Evolutionary conservation across 2,888 invertebrate species (phyloP), one percentile per base, ranked within the genome.

Genomic region (Drosophila quasianomalipes): DNA sequence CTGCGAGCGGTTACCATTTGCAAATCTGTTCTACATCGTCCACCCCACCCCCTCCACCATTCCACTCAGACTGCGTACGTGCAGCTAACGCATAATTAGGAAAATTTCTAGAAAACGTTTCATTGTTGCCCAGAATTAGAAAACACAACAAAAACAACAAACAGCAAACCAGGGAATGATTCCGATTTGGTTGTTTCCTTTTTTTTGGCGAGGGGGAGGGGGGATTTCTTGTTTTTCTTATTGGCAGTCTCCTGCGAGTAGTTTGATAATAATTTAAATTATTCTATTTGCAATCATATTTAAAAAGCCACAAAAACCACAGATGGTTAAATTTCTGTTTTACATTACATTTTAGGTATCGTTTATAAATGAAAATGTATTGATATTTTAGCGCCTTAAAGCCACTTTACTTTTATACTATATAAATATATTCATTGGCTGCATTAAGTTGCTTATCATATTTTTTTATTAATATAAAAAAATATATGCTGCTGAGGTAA

Each of bases 11-110:
- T 30, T 49, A 67, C 49, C 52, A 79, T 68, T 79, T 79, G 63
- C 59, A 79, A 79, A 79, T 81, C 61, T 54, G 53, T 68, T 69
- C 30, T 26, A 58, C 53, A 26, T 31, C n/a, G 19, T 6, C 6
- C 37, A 16, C 33, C n/a, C 4, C 10, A 6, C 58, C 19, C 28
- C 41, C 55, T 14, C 28, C 28, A 3, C 28, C 31, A 26, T 53
- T 53, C 35, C 59, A 30, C 16, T 44, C 71, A 33, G 39, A 28
- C 16, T 68, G 77, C 60, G 85, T 72, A 83, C 85, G 85, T 85
- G 85, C 81, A 88, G 82, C 83, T 76, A 85, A 82, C 83, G 85
- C 85, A 88, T 83, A 88, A 85, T 88, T 88, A 85, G 88, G 80
- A 76, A 85, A 82, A 88, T 85, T 68, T 58, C 41, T 73, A 68